Conservation (phyloP, 2,797 vertebrate genomes). For the Pitangus sulphuratus region DNA sequence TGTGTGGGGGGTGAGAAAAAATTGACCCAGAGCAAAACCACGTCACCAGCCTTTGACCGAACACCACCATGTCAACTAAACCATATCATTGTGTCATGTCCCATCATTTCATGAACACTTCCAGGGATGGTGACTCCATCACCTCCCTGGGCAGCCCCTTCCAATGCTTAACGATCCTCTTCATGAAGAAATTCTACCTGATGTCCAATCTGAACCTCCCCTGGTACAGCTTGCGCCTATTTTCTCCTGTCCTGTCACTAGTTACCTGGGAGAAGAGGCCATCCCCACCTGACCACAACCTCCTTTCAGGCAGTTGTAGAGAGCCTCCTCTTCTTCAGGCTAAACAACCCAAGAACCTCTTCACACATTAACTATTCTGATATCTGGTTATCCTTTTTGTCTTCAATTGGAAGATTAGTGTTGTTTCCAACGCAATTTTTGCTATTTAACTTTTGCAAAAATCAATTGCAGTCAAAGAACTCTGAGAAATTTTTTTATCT, state of each 20-base stretch:
- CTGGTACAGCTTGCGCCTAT: neutral
- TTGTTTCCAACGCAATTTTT: neutral
- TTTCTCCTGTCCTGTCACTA: neutral
- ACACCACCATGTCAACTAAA: neutral
- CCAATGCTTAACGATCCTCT: neutral
- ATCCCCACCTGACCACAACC: rapidly evolving
- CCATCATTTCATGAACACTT: neutral
- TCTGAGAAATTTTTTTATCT: neutral
- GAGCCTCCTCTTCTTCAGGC: neutral
- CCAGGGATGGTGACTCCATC: neutral
- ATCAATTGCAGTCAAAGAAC: neutral
- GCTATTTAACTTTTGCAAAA: neutral
- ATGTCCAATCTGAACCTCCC: neutral
- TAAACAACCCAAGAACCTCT: neutral
- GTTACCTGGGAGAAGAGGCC: neutral
- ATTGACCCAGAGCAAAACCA: too few relatives aligned
- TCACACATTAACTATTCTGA: neutral
- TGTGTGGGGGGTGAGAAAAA: too few relatives aligned
- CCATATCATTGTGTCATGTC: neutral
- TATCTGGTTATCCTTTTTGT: neutral
- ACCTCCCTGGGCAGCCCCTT: neutral
- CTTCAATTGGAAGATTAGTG: neutral
- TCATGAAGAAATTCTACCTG: neutral
- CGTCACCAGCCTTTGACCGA: neutral
- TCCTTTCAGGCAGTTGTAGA: neutral